Evolutionary conservation across 2,797 vertebrate genomes (phyloP), one percentile per base, ranked within the genome.

Genomic region (Pangasius larnaudii): DNA sequence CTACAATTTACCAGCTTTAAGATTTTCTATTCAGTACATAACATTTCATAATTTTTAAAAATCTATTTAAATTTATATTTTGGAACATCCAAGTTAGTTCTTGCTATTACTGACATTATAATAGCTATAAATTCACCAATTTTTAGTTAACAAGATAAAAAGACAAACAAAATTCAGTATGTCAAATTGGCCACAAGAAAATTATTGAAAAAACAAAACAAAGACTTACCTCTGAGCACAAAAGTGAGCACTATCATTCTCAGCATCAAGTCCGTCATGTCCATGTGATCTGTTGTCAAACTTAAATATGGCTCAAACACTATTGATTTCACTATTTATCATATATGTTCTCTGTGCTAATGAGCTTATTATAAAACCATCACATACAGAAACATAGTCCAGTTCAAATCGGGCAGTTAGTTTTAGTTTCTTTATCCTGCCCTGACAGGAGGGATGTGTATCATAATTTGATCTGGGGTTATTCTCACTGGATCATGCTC

Each of bases 381-480:
- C n/a, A 6, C 7, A 30, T 49, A 10, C 27, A 77, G 71, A 58
- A 46, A 13, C 56, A 8, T 33, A 7, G 69, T 75, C 77, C 58
- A 65, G 59, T 16, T 67, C 42, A 27, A 46, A 87, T 49, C 30
- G 5, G 19, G 22, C 42, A 65, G 5, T 86, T 69, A 88, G 84
- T 90, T 89, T 85, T 82, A 65, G 74, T 90, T 91, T 88, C 83
- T 63, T 42, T 27, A 71, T 67, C 87, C 30, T 84, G 82, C 63
- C 79, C 46, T 42, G 69, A 87, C 86, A 86, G 42, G 79, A 81
- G 27, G 16, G 13, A 58, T 51, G 42, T 86, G 82, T 56, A 82
- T 79, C 85, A 79, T 69, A 74, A 88, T 90, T 86, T 86, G 74
- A 91, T 89, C 74, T 51, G 71, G 75, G 49, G 86, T 33, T 86